A percentile compares a stretch with the other conserved stretches of the same genome.
These are phyloP conservation scores for Grantiella picta DNA, from an alignment of 2,113 vertebrate genomes.

Conservation along the genomic window DNA sequence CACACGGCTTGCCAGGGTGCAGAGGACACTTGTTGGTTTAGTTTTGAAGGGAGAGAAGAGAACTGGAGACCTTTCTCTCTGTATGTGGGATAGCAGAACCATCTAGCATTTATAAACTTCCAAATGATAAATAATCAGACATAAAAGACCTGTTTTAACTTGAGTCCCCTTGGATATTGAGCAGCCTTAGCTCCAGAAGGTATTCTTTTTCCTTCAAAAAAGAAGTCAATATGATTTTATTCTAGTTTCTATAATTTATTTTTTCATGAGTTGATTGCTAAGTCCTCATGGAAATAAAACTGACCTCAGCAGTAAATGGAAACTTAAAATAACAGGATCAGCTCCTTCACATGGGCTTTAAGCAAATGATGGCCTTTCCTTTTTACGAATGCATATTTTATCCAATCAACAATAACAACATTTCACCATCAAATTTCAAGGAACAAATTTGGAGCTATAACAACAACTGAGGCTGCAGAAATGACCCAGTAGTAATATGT, in stretches of 20 bases:
- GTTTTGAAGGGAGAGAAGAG: neutral
- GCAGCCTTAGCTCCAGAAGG: neutral
- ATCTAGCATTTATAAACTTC: neutral
- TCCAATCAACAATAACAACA: neutral
- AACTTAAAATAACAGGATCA: neutral
- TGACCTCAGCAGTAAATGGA: neutral
- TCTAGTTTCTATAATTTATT: neutral
- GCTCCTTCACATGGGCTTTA: neutral
- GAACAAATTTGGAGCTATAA: neutral
- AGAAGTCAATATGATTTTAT: neutral
- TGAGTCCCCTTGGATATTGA: neutral
- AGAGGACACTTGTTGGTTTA: neutral
- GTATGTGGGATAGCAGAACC: neutral
- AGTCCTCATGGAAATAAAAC: neutral
- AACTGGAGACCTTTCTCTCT: neutral
- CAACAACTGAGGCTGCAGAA: neutral
- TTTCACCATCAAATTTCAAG: neutral
- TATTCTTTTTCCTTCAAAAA: neutral
- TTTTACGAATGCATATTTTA: neutral
- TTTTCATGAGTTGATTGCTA: neutral
- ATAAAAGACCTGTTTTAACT: neutral
- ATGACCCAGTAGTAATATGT: neutral
- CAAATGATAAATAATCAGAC: neutral
- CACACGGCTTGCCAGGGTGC: neutral
- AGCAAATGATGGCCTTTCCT: neutral